Conservation (phyloP, 1,140 invertebrate genomes). For the Diorhabda carinulata region DNA sequence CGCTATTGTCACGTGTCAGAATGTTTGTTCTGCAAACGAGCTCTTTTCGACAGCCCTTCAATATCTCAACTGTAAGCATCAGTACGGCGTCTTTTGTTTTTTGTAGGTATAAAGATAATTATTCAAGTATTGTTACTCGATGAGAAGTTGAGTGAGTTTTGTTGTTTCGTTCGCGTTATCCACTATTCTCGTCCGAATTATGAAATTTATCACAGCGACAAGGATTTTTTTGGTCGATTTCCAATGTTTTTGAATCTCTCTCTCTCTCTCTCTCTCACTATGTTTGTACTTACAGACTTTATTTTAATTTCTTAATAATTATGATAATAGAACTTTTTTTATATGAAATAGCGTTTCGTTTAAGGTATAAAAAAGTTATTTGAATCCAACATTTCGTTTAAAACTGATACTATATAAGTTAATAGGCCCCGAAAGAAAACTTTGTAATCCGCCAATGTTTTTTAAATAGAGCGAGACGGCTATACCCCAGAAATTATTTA, state of each 20-base stretch:
- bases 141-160: not conserved
- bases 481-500: constrained; percentile 1
- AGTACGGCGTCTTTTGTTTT: constrained; percentile 2
- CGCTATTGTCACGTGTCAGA: constrained; percentile 6
- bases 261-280: too few species aligned
- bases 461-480: not conserved
- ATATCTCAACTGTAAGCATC: constrained; percentile 7
- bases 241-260: too few species aligned
- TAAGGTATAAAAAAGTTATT: too few species aligned
- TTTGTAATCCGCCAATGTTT: not conserved
- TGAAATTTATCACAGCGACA: too few species aligned
- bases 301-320: too few species aligned
- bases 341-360: too few species aligned
- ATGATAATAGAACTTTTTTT: too few species aligned
- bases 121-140: not conserved
- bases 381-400: too few species aligned
- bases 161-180: not conserved
- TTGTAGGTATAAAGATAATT: not conserved
- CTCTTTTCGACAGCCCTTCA: constrained; percentile 5
- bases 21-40: constrained; percentile 14
- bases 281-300: too few species aligned
- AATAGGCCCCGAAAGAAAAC: not conserved
- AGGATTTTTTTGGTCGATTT: too few species aligned
- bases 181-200: not conserved
- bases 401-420: too few species aligned